Evolutionary conservation across 2,888 invertebrate genomes (phyloP), one percentile per base, ranked within the genome.

Genomic region (Hetaerina titia): DNA sequence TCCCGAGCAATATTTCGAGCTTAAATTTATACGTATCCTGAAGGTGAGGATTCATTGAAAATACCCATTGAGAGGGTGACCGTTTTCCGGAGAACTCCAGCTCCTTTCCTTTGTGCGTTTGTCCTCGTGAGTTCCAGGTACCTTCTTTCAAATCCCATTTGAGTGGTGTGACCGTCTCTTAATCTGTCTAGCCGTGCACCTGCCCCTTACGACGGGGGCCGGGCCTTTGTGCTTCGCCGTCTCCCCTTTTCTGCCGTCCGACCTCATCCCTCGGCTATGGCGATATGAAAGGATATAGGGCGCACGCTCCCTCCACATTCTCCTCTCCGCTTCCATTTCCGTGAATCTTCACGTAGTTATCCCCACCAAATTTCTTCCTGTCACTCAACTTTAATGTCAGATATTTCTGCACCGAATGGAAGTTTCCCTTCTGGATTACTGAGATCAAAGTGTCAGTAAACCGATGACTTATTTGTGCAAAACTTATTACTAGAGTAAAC

Each of bases 21-120:
- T 81, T 81, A n/a, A 81, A 81, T 25, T 81, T 81, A 81, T 81
- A 81, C 25, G 81, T 81, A 22, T 81, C 81, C 25, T 22, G 81
- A 13, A 8, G 81, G 6, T 13, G 81, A 81, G 31, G 13, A 81
- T 31, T 81, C 81, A 81, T 81, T 81, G 81, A 81, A 81, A 31
- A 81, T 31, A 11, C 25, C 81, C 11, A 81, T n/a, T 81, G 81
- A 81, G n/a, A 9, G 81, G 25, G 8, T 13, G 81, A 22, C 31
- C 81, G 81, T 81, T 81, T 31, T 31, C 81, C 31, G 31, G 81
- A 81, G 25, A 81, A 31, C 81, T 31, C 9, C 81, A 81, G 13
- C 31, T 1, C 81, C 31, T 31, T 81, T 31, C 81, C 31, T 81
- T 81, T 31, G 31, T 31, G 25, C 15, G 60, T 11, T 2, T 60